A percentile compares a stretch with the other conserved stretches of the same genome.
phyloP scores from a whole-genome alignment of 2,113 vertebrate genomes.

The Talpa occidentalis region DNA sequence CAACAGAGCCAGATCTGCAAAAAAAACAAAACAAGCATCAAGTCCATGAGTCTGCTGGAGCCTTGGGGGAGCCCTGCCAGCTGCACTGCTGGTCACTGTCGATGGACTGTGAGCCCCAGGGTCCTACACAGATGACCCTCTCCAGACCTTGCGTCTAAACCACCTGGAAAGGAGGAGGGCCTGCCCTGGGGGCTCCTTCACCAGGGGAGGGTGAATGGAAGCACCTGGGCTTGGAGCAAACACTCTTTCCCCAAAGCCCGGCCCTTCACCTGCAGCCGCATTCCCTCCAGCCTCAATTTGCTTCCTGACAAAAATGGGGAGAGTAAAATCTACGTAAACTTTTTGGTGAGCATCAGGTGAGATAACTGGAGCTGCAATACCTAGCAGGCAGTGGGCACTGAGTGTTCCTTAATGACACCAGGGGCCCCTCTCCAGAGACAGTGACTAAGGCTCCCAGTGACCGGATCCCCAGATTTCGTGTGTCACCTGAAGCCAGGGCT shows the following conservation, averaged over 20 bases:
- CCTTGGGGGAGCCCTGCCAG: not conserved
- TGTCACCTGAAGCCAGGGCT: not conserved
- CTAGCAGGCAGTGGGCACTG: not conserved
- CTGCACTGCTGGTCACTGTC: no score
- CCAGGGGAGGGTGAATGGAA: not conserved
- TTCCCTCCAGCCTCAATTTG: not conserved
- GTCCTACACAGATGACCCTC: not conserved
- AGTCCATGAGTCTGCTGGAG: not conserved
- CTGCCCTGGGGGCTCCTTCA: not conserved
- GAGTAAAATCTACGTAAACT: not conserved
- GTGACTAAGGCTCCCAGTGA: not conserved
- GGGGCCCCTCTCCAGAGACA: not conserved
- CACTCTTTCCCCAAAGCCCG: not conserved
- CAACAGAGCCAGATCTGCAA: slow-evolving; percentile 50
- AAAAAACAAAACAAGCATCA: not conserved
- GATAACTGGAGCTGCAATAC: not conserved
- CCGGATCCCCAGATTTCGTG: not conserved
- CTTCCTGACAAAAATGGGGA: not conserved
- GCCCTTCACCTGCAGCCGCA: not conserved
- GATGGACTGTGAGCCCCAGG: not conserved
- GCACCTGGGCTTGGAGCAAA: not conserved
- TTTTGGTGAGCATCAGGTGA: not conserved
- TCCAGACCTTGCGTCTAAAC: not conserved
- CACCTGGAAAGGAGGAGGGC: not conserved
- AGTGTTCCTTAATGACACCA: not conserved